phyloP scores from a whole-genome alignment of 2,797 vertebrate species.

The Arvicola amphibius region DNA sequence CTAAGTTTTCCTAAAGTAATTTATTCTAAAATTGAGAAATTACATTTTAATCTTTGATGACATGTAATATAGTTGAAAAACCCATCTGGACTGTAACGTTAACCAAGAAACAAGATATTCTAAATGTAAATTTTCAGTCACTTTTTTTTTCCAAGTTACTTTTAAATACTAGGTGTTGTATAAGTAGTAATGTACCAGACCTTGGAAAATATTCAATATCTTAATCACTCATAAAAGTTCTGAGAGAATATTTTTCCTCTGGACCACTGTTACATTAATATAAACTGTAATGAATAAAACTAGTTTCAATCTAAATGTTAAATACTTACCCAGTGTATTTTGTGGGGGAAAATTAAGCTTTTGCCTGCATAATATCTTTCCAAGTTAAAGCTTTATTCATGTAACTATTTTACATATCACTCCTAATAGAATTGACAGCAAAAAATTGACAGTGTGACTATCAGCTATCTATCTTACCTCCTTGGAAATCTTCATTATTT shows the following conservation, averaged over 20 bases:
- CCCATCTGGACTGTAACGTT: not conserved
- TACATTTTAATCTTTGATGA: constrained; percentile 65
- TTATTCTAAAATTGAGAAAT: constrained; percentile 55
- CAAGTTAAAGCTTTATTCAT: not conserved
- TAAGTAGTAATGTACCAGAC: not conserved
- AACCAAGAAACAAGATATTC: constrained; percentile 48
- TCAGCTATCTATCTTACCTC: not conserved
- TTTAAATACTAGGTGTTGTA: constrained; percentile 7
- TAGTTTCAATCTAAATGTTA: constrained; percentile 57
- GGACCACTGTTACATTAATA: constrained; percentile 44
- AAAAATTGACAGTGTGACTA: not conserved
- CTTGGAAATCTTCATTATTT: constrained; percentile 10
- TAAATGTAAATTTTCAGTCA: constrained; percentile 67
- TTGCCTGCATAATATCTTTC: constrained; percentile 49
- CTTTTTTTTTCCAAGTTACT: not conserved
- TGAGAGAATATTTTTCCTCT: constrained; percentile 38
- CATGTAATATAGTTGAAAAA: not conserved
- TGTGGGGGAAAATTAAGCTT: not conserved
- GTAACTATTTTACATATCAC: constrained; percentile 9
- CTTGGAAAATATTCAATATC: constrained; percentile 21
- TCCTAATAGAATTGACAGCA: not conserved
- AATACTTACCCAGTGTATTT: constrained; percentile 24
- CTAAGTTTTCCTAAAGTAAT: not conserved
- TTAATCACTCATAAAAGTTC: constrained; percentile 29
- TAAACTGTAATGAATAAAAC: constrained; percentile 40